Conservation (phyloP, 2,797 vertebrate genomes). For the Octomys mimax region DNA sequence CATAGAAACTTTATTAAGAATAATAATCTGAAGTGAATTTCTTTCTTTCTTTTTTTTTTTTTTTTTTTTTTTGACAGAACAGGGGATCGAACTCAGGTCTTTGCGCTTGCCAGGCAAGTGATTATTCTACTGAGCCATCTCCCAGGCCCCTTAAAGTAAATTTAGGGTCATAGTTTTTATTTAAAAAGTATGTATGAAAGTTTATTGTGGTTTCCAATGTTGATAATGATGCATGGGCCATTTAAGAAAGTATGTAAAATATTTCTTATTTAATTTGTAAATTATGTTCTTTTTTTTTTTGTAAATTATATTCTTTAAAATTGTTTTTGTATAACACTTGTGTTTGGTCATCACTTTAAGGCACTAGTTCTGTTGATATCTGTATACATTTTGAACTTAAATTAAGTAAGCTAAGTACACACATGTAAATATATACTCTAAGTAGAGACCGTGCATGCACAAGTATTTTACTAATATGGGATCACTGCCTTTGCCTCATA, state of each 20-base stretch:
- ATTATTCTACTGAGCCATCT: too few species aligned
- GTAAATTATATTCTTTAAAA: not conserved
- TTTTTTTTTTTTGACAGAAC: too few species aligned
- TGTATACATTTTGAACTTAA: not conserved
- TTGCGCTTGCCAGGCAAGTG: too few species aligned
- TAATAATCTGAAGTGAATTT: not conserved
- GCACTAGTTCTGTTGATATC: not conserved
- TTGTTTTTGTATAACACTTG: not conserved
- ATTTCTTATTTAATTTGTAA: not conserved
- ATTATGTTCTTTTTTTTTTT: not conserved
- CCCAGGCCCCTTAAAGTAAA: not conserved
- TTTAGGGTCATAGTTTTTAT: not conserved
- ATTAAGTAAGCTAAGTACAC: not conserved
- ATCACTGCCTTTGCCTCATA: not conserved
- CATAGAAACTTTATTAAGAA: not conserved
- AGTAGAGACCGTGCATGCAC: not conserved
- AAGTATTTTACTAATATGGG: not conserved
- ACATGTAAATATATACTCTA: not conserved
- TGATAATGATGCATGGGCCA: not conserved
- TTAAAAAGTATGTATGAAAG: not conserved
- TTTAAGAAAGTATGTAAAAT: constrained; percentile 34
- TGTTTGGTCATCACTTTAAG: not conserved
- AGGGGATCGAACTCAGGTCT: too few species aligned
- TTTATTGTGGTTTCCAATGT: not conserved
- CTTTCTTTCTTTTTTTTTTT: too few species aligned